These are phyloP conservation scores for Dysdera silvatica DNA, from an alignment of 1,140 invertebrate genomes.

Conservation along the genomic window DNA sequence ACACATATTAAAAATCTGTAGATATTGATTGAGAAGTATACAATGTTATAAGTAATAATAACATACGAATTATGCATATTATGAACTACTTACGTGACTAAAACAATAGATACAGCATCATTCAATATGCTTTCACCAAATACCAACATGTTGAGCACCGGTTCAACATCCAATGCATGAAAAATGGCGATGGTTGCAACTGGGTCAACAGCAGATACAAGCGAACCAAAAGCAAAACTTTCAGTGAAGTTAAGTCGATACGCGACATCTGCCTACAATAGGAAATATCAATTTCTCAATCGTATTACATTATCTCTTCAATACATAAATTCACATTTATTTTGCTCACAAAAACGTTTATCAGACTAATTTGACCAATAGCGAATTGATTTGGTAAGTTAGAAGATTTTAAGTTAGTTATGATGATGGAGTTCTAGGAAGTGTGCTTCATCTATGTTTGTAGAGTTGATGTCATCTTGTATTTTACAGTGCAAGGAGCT, in stretches of 20 bases:
- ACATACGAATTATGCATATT: neutral
- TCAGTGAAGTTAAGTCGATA: conserved; percentile 89
- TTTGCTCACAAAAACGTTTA: too few species aligned
- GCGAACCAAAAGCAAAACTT: conserved; percentile 95
- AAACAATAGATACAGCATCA: conserved; percentile 95
- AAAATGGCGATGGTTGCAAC: conserved; percentile 98
- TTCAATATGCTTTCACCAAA: conserved; percentile 97
- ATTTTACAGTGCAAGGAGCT: too few species aligned
- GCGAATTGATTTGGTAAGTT: neutral
- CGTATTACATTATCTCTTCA: too few species aligned
- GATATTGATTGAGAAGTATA: too few species aligned
- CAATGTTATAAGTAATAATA: conserved; percentile 16
- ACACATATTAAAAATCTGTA: too few species aligned
- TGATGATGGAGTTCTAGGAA: too few species aligned
- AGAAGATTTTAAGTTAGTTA: too few species aligned
- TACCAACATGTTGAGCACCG: conserved; percentile 95
- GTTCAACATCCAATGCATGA: conserved; percentile 89
- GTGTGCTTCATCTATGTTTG: too few species aligned
- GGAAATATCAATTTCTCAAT: neutral
- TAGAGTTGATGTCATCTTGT: too few species aligned
- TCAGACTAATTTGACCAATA: too few species aligned
- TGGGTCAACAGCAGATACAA: conserved; percentile 98
- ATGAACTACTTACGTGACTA: conserved; percentile 69
- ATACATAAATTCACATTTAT: too few species aligned
- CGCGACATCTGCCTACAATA: conserved; percentile 55